These are phyloP conservation scores for Umimayanthus kanabou DNA, from an alignment of 92 coral and sea anemone species.

Conservation along the genomic window DNA sequence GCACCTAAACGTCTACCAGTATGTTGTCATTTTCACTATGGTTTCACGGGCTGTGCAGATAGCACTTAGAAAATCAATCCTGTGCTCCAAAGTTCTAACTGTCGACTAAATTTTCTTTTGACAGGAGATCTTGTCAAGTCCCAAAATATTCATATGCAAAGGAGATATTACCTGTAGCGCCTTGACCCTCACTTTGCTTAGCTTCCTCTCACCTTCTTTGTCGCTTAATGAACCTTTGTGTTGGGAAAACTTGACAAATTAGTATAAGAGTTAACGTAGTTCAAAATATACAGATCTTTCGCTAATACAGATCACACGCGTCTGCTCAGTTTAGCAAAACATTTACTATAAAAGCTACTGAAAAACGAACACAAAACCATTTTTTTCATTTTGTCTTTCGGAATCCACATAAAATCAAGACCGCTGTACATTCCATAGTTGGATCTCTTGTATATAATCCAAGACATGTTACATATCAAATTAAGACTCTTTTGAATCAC, in stretches of 20 bases:
- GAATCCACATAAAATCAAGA: not conserved
- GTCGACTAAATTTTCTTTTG: too few relatives aligned
- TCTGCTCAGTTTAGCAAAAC: too few relatives aligned
- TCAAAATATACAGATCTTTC: not conserved
- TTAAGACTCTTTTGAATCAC: not conserved
- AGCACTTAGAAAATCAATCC: too few relatives aligned
- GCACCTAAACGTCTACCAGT: too few relatives aligned
- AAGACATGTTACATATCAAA: not conserved
- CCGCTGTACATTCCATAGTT: not conserved
- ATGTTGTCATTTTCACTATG: too few relatives aligned
- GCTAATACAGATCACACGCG: not conserved
- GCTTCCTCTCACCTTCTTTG: constrained; percentile 31
- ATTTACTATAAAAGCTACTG: too few relatives aligned
- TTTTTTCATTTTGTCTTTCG: too few relatives aligned
- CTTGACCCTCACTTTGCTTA: constrained; percentile 46
- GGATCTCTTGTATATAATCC: too few relatives aligned
- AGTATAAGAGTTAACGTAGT: not conserved
- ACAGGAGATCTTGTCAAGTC: too few relatives aligned
- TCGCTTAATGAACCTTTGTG: constrained; percentile 17
- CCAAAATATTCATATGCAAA: not conserved
- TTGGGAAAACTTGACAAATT: not conserved
- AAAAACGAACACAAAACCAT: too few relatives aligned
- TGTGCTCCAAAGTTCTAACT: too few relatives aligned
- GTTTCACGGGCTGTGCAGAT: too few relatives aligned
- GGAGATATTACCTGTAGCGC: constrained; percentile 50